These are phyloP conservation scores for Carassius carassius DNA, from an alignment of 2,113 vertebrate species.

Conservation along the genomic window DNA sequence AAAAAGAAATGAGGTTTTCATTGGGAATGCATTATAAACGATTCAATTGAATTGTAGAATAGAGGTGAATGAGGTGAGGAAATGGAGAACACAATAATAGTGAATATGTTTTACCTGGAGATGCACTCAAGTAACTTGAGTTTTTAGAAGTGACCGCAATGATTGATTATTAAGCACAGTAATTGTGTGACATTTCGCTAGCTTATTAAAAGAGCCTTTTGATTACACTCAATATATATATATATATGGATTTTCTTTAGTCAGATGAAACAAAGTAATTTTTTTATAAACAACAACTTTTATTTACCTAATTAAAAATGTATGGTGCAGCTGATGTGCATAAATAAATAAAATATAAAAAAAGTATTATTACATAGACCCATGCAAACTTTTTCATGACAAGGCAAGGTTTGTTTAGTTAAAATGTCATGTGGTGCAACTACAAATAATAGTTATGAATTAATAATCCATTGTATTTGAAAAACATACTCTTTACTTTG, in stretches of 20 bases:
- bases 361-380: no score
- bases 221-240: no score
- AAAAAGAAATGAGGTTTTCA: slow-evolving; percentile 9
- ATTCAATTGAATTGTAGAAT: slow-evolving; percentile 4
- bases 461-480: no score
- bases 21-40: not conserved
- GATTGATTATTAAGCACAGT: not conserved
- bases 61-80: slow-evolving; percentile 3
- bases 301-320: no score
- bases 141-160: not conserved
- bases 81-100: not conserved
- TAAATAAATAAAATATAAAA: no score
- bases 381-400: no score
- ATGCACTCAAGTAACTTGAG: not conserved
- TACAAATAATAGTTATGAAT: no score
- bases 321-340: no score
- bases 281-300: no score
- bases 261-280: not conserved
- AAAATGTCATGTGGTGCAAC: no score
- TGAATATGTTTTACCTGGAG: not conserved
- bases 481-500: no score
- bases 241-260: not conserved
- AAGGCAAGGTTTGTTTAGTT: no score
- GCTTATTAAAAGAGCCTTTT: not conserved
- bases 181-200: not conserved